Evolutionary conservation across 2,888 invertebrate species (phyloP).

Genomic region (Brachypalpus laphriformis): DNA sequence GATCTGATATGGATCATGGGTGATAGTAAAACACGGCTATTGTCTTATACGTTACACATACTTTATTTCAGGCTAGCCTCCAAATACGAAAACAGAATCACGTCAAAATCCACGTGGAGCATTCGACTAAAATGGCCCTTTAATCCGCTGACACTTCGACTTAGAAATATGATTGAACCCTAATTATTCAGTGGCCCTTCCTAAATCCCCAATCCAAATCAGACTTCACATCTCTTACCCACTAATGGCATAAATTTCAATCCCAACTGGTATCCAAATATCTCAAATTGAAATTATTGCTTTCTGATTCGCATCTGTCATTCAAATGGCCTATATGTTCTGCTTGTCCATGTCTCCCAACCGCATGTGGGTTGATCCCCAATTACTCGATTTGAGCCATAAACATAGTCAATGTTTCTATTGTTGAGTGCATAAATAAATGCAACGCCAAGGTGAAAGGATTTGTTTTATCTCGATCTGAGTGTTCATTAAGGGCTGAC

Average conservation of each 20-base stretch:
- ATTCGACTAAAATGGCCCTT: too few species aligned
- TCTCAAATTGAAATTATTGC: constrained; percentile 14
- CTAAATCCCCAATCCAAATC: neutral
- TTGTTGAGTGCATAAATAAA: constrained; percentile 32
- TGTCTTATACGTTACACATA: too few species aligned
- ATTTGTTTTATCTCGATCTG: constrained; percentile 43
- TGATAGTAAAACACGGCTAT: too few species aligned
- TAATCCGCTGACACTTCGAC: too few species aligned
- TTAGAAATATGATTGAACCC: too few species aligned
- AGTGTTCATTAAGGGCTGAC: constrained; percentile 54
- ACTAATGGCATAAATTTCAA: neutral
- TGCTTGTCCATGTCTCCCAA: neutral
- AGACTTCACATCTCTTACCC: neutral
- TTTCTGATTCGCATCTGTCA: constrained; percentile 33
- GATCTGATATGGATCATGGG: too few species aligned
- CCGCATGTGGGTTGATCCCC: constrained; percentile 25
- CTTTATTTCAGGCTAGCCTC: too few species aligned
- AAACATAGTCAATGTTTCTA: constrained; percentile 38
- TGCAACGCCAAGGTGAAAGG: constrained; percentile 52
- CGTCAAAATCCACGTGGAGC: too few species aligned
- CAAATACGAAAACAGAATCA: too few species aligned
- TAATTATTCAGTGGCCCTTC: neutral
- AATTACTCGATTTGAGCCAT: constrained; percentile 28
- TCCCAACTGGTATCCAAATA: neutral
- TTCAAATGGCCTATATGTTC: constrained; percentile 22